These are phyloP conservation scores for Aphrophora alni DNA, from an alignment of 2,888 invertebrate species.

Conservation along the genomic window DNA sequence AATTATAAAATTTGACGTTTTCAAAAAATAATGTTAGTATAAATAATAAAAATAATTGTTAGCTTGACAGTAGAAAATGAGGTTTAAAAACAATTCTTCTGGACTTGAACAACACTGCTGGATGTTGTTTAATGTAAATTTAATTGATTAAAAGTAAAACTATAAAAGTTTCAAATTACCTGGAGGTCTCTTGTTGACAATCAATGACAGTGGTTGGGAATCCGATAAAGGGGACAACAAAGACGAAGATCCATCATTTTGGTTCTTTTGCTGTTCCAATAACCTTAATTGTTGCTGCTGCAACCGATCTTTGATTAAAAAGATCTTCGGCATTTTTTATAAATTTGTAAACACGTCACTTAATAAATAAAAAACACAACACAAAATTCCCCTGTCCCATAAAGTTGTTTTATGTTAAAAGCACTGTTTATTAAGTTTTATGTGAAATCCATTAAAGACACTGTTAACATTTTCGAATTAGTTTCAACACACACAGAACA, in stretches of 20 bases:
- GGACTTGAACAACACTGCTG: no score
- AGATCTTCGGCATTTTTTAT: constrained; percentile 90
- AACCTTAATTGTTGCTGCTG: constrained; percentile 89
- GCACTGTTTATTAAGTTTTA: background rate
- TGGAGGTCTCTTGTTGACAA: constrained; percentile 59
- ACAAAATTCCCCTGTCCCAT: no score
- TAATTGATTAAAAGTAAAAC: no score
- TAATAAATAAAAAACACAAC: background rate
- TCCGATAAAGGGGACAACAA: constrained; percentile 54
- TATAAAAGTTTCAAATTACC: no score
- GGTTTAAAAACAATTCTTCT: no score
- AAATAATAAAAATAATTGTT: no score
- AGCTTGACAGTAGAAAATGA: no score
- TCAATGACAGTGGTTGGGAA: constrained; percentile 60
- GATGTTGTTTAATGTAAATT: no score
- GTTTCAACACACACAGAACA: background rate
- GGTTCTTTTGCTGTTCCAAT: constrained; percentile 77
- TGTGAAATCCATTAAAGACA: background rate
- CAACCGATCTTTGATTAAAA: constrained; percentile 88
- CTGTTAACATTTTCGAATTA: background rate
- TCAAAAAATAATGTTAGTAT: no score
- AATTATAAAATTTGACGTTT: no score
- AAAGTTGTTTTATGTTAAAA: no score
- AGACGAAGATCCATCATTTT: constrained; percentile 56
- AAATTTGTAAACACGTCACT: background rate